A percentile compares a stretch with the other conserved stretches of the same genome.
These are phyloP conservation scores for Neocloeon triangulifer DNA, from an alignment of 1,140 invertebrate species.

Conservation along the genomic window DNA sequence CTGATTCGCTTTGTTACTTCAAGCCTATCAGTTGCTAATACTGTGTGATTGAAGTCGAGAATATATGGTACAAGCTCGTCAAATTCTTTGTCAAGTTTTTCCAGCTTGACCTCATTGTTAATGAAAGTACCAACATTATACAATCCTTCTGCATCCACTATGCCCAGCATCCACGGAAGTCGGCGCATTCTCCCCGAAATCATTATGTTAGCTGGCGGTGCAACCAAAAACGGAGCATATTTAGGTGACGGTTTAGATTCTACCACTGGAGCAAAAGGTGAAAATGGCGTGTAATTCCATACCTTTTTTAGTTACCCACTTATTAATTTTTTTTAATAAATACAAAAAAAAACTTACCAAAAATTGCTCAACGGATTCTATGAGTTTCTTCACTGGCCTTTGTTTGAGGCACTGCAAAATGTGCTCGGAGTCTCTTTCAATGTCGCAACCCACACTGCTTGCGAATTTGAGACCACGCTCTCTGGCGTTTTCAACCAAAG, in stretches of 20 bases:
- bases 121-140: constrained; percentile 21
- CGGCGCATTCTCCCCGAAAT: constrained; percentile 22
- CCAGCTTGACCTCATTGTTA: constrained; percentile 19
- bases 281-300: constrained; percentile 30
- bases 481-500: constrained; percentile 33
- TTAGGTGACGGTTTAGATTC: constrained; percentile 11
- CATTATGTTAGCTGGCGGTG: constrained; percentile 27
- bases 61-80: constrained; percentile 26
- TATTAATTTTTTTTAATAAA: constrained; percentile 10
- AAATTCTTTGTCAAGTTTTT: background rate
- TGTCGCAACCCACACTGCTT: constrained; percentile 40
- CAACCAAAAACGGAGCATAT: constrained; percentile 28
- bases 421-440: constrained; percentile 19
- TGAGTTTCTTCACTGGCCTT: constrained; percentile 28
- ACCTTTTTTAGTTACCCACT: constrained; percentile 12
- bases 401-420: constrained; percentile 46
- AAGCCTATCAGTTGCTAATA: constrained; percentile 23
- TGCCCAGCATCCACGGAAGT: constrained; percentile 29
- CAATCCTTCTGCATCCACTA: constrained; percentile 32
- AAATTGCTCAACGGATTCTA: constrained; percentile 19
- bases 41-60: constrained; percentile 34
- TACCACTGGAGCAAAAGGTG: constrained; percentile 31
- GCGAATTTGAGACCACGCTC: constrained; percentile 43
- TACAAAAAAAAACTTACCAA: constrained; percentile 16
- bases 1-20: constrained; percentile 25